A percentile compares a stretch with the other conserved stretches of the same genome.
These are phyloP conservation scores for Acrocyrtus sp. DNA, from an alignment of 2,888 invertebrate species.

Conservation along the genomic window DNA sequence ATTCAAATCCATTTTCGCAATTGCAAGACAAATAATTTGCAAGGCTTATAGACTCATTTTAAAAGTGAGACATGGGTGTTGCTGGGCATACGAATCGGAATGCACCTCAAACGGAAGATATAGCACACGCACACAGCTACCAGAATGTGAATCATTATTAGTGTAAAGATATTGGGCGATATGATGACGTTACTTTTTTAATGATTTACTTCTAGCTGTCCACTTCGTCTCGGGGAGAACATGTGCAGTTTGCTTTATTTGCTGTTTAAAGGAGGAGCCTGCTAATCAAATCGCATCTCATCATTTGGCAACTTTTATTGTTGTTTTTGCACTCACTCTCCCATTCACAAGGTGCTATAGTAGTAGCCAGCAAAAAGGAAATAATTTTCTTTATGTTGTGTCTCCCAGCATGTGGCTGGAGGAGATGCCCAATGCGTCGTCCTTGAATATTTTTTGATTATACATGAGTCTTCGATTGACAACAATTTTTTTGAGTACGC, in stretches of 20 bases:
- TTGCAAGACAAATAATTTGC: too few species aligned
- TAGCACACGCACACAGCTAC: too few species aligned
- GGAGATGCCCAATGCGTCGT: neutral
- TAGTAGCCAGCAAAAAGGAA: too few species aligned
- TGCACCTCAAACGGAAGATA: conserved; percentile 26
- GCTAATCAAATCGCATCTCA: conserved; percentile 16
- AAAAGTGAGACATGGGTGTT: too few species aligned
- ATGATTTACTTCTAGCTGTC: conserved; percentile 2
- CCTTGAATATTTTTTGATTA: conserved; percentile 32
- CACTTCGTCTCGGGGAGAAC: neutral
- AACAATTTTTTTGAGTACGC: too few species aligned
- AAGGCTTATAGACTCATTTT: too few species aligned
- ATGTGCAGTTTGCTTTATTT: conserved; percentile 24
- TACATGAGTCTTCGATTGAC: too few species aligned
- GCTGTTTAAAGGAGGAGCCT: neutral
- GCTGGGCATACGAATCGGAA: too few species aligned
- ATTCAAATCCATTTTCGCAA: too few species aligned
- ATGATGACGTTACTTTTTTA: neutral
- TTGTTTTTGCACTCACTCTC: neutral
- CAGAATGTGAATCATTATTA: neutral
- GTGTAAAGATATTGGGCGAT: conserved; percentile 14
- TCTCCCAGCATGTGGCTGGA: conserved; percentile 24
- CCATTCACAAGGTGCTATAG: too few species aligned
- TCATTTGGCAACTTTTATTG: conserved; percentile 27
- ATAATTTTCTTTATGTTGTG: too few species aligned